Evolutionary conservation across 2,113 vertebrate genomes (phyloP), one percentile per base, ranked within the genome.

Genomic region (Benitochromis conjunctus): DNA sequence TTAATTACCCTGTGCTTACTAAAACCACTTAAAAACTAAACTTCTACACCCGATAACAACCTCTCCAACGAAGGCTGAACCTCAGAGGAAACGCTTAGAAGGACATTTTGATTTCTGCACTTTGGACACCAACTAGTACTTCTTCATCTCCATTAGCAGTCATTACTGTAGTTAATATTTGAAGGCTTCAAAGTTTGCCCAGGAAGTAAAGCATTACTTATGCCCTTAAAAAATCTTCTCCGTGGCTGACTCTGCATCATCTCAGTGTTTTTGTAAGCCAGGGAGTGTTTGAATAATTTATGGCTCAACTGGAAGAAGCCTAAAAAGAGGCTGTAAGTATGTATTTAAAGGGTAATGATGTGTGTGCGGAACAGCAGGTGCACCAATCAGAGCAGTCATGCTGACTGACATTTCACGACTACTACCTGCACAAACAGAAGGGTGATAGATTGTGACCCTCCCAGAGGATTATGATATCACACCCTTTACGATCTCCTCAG

Each of bases 261-360:
- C 31, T 53, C 38, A 12, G 8, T 41, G 7, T 9, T 58, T 78
- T 43, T 58, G 29, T 19, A 12, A 76, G 24, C 13, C 5, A 9
- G 34, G 0, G 43, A 83, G 64, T 6, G 29, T 86, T 85, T 89
- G 82, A 92, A 88, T 90, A 71, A 90, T 92, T 85, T 74, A 90
- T 86, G 5, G n/a, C 31, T 62, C 3, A 21, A 38, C 58, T 79
- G 76, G 19, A 83, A 21, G 38, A 79, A 53, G 14, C 34, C 60
- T 26, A n/a, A 79, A 86, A 79, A 21, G 29, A 83, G 79, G 24
- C 54, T 60, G 71, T 62, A 64, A 69, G 56, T 78, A 83, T 76
- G 24, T 76, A n/a, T 76, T 76, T 76, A 51, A 76, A 76, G 69
- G 69, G 43, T 76, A 76, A 76, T 76, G 43, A 51, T 78, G 53